Base-by-base conservation (phyloP, 2,888 invertebrate species). In the Nowickia ferox region DNA sequence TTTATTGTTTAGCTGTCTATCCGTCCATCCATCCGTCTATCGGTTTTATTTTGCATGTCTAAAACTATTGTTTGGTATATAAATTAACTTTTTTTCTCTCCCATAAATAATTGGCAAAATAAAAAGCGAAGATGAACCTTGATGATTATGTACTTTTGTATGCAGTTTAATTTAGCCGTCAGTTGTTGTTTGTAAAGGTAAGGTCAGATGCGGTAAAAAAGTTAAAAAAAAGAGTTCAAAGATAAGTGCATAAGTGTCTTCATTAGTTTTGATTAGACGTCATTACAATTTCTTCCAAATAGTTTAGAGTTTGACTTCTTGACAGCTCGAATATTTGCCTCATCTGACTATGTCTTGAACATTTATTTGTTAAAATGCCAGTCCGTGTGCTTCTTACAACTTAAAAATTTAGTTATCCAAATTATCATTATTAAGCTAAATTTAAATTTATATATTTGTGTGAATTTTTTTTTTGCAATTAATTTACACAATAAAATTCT, bases 41-140 rank as follows among this genome's bases (percentile, higher is more conserved):
- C 65, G 68, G 69, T 61, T 76, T 75, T 61, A 48, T 74, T 84
- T 86, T 86, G 83, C 86, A 83, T 86, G 86, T 83, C 65, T 76
- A 80, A 86, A 83, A 63, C 86, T 80, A 86, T 86, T 86, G 86
- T 86, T 86, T 86, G 38, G 75, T 66, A 76, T 38, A 65, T 71
- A 69, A 75, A 71, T 72, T 66, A 59, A 48, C 6, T 78, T 17
- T 65, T 40, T 68, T 44, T 69, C 51, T 65, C 63, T 63, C 68
- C 65, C 61, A 75, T 71, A 75, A 82, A 71, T 79, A 71, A 78
- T 53, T 75, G 63, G 65, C 44, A 59, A 76, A 46, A 63, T 68
- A 74, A 48, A 75, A 84, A 80, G 72, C 42, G 11, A 83, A 79
- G 79, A 79, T 83, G 59, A 86, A 83, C 86, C 86, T 86, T 86